A percentile compares a stretch with the other conserved stretches of the same genome.
These are phyloP conservation scores for Frankliniella fusca DNA, from an alignment of 2,888 invertebrate genomes.

Conservation along the genomic window DNA sequence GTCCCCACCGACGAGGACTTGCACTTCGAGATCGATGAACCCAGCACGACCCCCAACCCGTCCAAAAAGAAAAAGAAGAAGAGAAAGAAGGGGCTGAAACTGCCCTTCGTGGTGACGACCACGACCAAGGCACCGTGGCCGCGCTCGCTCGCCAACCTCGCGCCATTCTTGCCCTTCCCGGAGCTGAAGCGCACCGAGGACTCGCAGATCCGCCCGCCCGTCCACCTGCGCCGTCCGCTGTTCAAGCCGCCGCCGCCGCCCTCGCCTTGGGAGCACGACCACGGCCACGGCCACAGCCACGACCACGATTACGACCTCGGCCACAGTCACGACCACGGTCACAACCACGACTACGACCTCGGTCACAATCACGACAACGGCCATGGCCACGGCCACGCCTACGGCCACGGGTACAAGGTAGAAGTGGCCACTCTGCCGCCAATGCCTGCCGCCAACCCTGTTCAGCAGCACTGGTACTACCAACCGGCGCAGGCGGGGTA, in stretches of 20 bases:
- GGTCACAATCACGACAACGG: background rate
- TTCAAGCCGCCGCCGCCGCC: background rate
- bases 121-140: conserved; percentile 15
- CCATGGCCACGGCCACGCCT: background rate
- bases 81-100: background rate
- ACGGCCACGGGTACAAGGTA: background rate
- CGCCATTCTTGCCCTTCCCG: background rate
- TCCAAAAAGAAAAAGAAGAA: background rate
- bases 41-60: background rate
- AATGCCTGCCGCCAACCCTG: background rate
- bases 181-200: background rate
- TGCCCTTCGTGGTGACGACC: conserved; percentile 8
- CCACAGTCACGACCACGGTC: background rate
- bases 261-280: background rate
- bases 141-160: background rate
- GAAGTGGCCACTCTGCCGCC: background rate
- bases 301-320: background rate
- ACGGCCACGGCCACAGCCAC: background rate
- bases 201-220: background rate
- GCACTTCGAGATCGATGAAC: background rate
- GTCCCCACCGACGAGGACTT: background rate
- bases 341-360: background rate
- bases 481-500: no score
- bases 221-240: background rate
- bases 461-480: background rate